Percentiles rank a stretch among this genome's conserved stretches.
Evolutionary conservation across 2,797 vertebrate genomes (phyloP).

Genomic region (Podargus strigoides): DNA sequence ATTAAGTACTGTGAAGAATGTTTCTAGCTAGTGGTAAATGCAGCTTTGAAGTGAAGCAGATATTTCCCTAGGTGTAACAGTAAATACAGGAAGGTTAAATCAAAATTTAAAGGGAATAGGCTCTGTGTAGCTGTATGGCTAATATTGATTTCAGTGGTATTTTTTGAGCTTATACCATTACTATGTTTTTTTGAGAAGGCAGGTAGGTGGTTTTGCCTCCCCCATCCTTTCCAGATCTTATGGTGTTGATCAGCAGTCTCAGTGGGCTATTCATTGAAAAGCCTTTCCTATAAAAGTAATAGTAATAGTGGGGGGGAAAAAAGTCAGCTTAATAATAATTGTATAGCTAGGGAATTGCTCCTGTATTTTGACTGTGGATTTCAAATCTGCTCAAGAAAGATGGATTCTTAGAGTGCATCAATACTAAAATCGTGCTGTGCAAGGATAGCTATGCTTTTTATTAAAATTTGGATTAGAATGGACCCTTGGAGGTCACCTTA

Average conservation of each 20-base stretch:
- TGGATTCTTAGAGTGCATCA: not conserved
- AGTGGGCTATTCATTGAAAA: not conserved
- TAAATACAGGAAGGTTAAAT: not conserved
- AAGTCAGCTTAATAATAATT: not conserved
- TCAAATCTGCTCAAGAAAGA: not conserved
- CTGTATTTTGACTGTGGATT: not conserved
- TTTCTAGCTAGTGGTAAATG: not conserved
- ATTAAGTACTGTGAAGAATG: not conserved
- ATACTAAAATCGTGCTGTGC: not conserved
- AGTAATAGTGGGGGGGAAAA: accelerated
- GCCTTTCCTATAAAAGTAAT: not conserved
- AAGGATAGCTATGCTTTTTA: not conserved
- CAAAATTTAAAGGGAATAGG: not conserved
- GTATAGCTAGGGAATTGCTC: not conserved
- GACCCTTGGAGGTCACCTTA: not conserved
- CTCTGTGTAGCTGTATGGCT: not conserved
- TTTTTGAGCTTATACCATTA: not conserved
- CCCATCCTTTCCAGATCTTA: not conserved
- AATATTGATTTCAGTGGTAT: not conserved
- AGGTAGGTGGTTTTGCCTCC: not conserved
- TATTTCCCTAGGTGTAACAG: not conserved
- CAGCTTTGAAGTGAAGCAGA: not conserved
- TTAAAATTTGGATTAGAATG: not conserved
- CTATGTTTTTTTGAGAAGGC: not conserved
- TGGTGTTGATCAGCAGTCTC: not conserved